Evolutionary conservation across 2,113 vertebrate genomes (phyloP).

Genomic region (Apteryx owenii): DNA sequence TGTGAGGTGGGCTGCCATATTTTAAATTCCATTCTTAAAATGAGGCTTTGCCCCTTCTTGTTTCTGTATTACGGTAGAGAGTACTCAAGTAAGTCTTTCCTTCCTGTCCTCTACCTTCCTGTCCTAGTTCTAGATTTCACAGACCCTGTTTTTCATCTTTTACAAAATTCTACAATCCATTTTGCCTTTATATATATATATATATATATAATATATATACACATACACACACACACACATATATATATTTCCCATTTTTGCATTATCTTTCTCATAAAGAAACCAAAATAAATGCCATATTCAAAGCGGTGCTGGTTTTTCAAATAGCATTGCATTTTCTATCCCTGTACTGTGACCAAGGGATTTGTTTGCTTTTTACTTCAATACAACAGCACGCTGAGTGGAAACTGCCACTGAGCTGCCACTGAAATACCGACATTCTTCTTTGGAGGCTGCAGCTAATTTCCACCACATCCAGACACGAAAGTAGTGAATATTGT

Average conservation of each 20-base stretch:
- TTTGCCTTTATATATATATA: neutral
- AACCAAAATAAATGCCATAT: neutral
- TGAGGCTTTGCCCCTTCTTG: neutral
- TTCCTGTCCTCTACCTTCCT: neutral
- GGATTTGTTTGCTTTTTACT: conserved; percentile 25
- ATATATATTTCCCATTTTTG: neutral
- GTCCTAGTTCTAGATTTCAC: neutral
- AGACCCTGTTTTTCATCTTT: neutral
- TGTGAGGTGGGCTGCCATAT: neutral
- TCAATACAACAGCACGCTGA: neutral
- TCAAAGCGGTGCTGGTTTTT: neutral
- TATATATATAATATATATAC: too few relatives aligned
- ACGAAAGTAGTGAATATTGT: neutral
- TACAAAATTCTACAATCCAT: neutral
- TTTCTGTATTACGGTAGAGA: neutral
- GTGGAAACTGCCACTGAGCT: neutral
- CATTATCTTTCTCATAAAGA: neutral
- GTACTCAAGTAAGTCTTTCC: neutral
- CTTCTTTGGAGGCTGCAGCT: neutral
- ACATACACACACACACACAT: neutral
- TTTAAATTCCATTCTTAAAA: neutral
- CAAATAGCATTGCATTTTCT: neutral
- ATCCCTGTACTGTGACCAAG: neutral
- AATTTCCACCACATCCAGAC: neutral
- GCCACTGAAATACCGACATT: neutral